phyloP scores from a whole-genome alignment of 1,140 invertebrate genomes.

The Atta texana region DNA sequence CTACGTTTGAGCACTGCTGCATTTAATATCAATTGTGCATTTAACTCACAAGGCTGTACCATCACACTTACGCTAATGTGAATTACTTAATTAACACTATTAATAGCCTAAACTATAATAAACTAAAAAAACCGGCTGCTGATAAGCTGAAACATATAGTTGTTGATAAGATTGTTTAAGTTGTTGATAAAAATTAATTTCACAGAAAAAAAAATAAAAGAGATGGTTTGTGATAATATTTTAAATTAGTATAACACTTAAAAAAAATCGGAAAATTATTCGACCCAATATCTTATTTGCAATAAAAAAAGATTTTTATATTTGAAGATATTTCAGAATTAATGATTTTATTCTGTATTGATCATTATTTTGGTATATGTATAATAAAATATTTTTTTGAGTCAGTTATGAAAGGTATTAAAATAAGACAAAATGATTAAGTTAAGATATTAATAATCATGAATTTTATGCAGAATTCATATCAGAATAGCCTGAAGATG shows the following conservation, averaged over 20 bases:
- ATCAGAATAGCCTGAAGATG: neutral
- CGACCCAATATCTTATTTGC: neutral
- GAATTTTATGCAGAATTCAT: neutral
- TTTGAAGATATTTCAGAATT: neutral
- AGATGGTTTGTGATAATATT: neutral
- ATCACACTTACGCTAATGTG: constrained; percentile 10
- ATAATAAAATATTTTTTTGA: neutral
- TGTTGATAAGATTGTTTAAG: constrained; percentile 1
- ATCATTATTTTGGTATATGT: neutral
- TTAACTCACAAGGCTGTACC: constrained; percentile 33
- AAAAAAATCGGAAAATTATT: neutral
- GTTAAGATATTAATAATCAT: constrained; percentile 4
- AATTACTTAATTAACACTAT: constrained; percentile 25
- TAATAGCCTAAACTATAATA: neutral
- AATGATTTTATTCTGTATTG: neutral
- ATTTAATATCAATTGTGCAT: neutral
- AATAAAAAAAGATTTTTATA: neutral
- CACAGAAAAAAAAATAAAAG: neutral
- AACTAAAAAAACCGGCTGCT: neutral
- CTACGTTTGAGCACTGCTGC: neutral
- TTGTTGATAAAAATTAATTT: neutral
- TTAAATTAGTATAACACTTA: neutral
- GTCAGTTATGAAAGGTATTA: neutral
- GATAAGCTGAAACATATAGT: neutral
- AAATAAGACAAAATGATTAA: neutral